These are phyloP conservation scores for Ectropis crepuscularia DNA, from an alignment of 2,888 invertebrate species.

Conservation along the genomic window DNA sequence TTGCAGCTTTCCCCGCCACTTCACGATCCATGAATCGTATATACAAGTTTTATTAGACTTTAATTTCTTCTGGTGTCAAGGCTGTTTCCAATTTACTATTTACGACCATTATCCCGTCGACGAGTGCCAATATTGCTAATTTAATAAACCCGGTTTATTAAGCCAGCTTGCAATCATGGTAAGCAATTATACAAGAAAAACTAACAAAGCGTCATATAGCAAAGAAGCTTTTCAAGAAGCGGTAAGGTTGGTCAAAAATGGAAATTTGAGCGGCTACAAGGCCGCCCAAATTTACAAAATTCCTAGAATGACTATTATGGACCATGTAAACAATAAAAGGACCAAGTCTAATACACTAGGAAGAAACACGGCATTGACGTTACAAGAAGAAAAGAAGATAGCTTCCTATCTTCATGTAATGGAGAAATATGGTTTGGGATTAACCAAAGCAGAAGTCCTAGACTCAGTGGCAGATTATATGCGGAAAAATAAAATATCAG, in stretches of 20 bases:
- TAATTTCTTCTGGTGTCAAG: background rate
- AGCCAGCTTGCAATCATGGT: slow-evolving; percentile 2
- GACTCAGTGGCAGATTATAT: slow-evolving; percentile 41
- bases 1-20: background rate
- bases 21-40: background rate
- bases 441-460: slow-evolving; percentile 51
- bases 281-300: slow-evolving; percentile 31
- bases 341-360: slow-evolving; percentile 33
- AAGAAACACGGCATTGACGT: slow-evolving; percentile 32
- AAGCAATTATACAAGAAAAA: background rate
- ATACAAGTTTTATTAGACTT: slow-evolving; percentile 1
- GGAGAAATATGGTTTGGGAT: slow-evolving; percentile 54
- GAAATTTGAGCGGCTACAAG: slow-evolving; percentile 16
- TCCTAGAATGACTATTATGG: slow-evolving; percentile 38
- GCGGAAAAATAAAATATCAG: slow-evolving; percentile 34
- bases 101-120: slow-evolving; percentile 5
- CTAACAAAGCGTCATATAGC: background rate
- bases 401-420: slow-evolving; percentile 41
- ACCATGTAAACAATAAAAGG: slow-evolving; percentile 32
- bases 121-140: slow-evolving; percentile 2
- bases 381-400: slow-evolving; percentile 35
- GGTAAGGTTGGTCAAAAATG: slow-evolving; percentile 23
- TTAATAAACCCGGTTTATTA: background rate
- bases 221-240: slow-evolving; percentile 27
- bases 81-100: slow-evolving; percentile 3